These are phyloP conservation scores for Catharus bicknelli DNA, from an alignment of 2,113 vertebrate genomes.

Conservation along the genomic window DNA sequence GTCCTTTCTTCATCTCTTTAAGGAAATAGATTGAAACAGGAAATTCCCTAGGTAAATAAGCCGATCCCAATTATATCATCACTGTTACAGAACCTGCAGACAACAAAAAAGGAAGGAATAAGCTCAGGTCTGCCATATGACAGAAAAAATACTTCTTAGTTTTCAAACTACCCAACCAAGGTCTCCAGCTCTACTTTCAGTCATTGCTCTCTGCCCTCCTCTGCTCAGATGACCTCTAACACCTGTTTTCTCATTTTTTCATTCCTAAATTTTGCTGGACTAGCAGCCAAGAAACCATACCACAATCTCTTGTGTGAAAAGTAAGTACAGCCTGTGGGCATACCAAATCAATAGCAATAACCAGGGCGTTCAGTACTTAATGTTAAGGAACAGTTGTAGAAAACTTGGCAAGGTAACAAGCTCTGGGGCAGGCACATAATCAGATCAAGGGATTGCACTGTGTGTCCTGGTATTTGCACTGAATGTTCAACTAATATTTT, in stretches of 20 bases:
- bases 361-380: background rate
- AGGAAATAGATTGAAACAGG: background rate
- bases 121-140: background rate
- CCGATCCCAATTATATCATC: background rate
- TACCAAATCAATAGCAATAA: background rate
- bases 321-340: background rate
- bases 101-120: background rate
- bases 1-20: constrained; percentile 45
- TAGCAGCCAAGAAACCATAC: background rate
- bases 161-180: background rate
- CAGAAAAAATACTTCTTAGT: background rate
- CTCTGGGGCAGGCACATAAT: background rate
- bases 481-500: background rate
- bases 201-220: background rate
- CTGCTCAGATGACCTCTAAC: background rate
- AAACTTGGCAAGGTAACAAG: background rate
- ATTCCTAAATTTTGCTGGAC: background rate
- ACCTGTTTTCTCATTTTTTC: background rate
- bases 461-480: background rate
- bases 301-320: background rate
- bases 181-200: background rate
- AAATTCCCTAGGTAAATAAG: background rate
- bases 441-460: background rate
- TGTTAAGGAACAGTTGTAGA: background rate
- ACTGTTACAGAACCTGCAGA: background rate